Evolutionary conservation across 2,888 invertebrate species (phyloP).

Genomic region (Pandemis corylana): DNA sequence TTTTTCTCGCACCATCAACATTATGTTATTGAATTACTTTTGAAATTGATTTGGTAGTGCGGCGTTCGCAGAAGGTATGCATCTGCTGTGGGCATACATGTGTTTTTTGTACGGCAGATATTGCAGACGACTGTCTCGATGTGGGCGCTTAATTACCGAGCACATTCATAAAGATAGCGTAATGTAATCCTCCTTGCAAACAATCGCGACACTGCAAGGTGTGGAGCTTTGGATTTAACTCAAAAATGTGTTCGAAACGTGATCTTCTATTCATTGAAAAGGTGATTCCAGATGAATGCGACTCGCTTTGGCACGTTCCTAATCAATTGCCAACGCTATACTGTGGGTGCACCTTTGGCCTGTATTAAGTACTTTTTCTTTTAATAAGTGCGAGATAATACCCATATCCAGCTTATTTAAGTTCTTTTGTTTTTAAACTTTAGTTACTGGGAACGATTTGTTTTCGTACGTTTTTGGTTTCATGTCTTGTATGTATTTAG

Average conservation of each 20-base stretch:
- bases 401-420: neutral
- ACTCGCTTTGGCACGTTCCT: constrained; percentile 77
- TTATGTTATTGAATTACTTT: constrained; percentile 85
- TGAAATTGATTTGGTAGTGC: constrained; percentile 75
- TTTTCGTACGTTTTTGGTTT: neutral
- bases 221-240: constrained; percentile 61
- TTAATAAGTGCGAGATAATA: neutral
- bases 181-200: constrained; percentile 80
- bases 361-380: neutral
- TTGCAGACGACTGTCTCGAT: constrained; percentile 68
- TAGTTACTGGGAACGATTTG: neutral
- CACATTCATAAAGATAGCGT: constrained; percentile 81
- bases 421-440: neutral
- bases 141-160: constrained; percentile 82
- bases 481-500: neutral
- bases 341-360: constrained; percentile 58
- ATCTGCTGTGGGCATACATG: constrained; percentile 72
- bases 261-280: constrained; percentile 64
- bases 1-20: constrained; percentile 74
- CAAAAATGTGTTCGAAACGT: constrained; percentile 63
- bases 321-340: constrained; percentile 53
- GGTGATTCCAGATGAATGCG: constrained; percentile 66
- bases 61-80: constrained; percentile 75
- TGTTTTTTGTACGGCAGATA: constrained; percentile 66
- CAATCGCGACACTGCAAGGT: constrained; percentile 77